Percentiles rank a stretch among this genome's conserved stretches.
These are phyloP conservation scores for Cantharis nigra DNA, from an alignment of 2,888 invertebrate genomes.

Conservation along the genomic window DNA sequence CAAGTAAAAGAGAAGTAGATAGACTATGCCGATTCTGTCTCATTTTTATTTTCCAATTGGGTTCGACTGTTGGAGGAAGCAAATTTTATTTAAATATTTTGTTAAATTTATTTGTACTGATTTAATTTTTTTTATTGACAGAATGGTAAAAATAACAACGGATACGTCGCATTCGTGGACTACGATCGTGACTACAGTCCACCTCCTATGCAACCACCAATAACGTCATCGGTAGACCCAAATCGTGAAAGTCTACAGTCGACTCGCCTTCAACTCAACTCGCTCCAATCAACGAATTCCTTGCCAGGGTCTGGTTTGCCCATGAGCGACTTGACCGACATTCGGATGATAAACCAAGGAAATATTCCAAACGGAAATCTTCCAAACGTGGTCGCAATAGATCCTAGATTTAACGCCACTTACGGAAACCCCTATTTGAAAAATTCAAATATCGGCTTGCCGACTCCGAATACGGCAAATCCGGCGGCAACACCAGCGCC, in stretches of 20 bases:
- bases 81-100: no score
- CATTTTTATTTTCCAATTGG: no score
- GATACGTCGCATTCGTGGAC: slow-evolving; percentile 87
- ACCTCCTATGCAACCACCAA: slow-evolving; percentile 65
- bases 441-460: slow-evolving; percentile 66
- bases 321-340: slow-evolving; percentile 50
- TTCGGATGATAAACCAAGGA: slow-evolving; percentile 45
- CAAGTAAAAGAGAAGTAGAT: no score
- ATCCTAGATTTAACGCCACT: slow-evolving; percentile 85
- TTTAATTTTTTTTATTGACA: slow-evolving; percentile 44
- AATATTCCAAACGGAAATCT: slow-evolving; percentile 50
- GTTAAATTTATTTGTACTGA: no score
- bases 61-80: no score
- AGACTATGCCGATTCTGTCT: no score
- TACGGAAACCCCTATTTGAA: slow-evolving; percentile 89
- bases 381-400: slow-evolving; percentile 59
- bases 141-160: slow-evolving; percentile 83
- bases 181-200: slow-evolving; percentile 89
- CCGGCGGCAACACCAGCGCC: slow-evolving; percentile 81
- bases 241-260: slow-evolving; percentile 53
- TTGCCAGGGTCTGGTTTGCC: slow-evolving; percentile 47
- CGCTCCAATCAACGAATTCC: slow-evolving; percentile 49
- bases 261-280: slow-evolving; percentile 55
- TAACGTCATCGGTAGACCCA: slow-evolving; percentile 60
- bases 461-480: slow-evolving; percentile 69